A percentile compares a stretch with the other conserved stretches of the same genome.
Conservation (phyloP, 2,888 invertebrate species). For the Lepas anatifera region DNA sequence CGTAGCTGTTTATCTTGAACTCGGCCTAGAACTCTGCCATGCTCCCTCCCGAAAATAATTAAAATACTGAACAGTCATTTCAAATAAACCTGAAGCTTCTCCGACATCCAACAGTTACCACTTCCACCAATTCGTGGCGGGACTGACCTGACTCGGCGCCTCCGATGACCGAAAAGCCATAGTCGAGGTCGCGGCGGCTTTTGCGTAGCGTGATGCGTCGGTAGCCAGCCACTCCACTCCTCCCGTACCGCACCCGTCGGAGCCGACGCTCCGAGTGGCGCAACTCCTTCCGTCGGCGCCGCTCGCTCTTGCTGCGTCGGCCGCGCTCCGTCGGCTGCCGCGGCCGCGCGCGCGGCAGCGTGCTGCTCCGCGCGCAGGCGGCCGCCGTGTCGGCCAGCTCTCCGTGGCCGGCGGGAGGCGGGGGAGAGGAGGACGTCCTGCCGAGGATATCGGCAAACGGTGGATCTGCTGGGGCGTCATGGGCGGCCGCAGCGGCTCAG, state of each 20-base stretch:
- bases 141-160: constrained; percentile 23
- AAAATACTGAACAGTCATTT: no score
- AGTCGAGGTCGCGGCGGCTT: constrained; percentile 18
- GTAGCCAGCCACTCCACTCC: not conserved
- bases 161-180: constrained; percentile 25
- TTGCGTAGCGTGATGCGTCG: not conserved
- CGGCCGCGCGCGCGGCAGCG: constrained; percentile 8
- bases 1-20: no score
- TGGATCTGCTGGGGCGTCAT: not conserved
- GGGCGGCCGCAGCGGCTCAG: not conserved
- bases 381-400: not conserved
- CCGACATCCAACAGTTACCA: no score
- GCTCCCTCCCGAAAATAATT: no score
- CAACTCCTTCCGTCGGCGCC: constrained; percentile 3
- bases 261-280: constrained; percentile 3
- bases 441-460: not conserved
- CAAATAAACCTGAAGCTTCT: no score
- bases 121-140: no score
- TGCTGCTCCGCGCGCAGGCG: not conserved
- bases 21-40: no score
- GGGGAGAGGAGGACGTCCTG: not conserved
- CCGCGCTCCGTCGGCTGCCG: not conserved
- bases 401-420: not conserved
- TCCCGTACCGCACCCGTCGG: not conserved
- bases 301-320: constrained; percentile 9